Conservation (phyloP, 2,113 vertebrate species). For the Neolamprologus sp. region DNA sequence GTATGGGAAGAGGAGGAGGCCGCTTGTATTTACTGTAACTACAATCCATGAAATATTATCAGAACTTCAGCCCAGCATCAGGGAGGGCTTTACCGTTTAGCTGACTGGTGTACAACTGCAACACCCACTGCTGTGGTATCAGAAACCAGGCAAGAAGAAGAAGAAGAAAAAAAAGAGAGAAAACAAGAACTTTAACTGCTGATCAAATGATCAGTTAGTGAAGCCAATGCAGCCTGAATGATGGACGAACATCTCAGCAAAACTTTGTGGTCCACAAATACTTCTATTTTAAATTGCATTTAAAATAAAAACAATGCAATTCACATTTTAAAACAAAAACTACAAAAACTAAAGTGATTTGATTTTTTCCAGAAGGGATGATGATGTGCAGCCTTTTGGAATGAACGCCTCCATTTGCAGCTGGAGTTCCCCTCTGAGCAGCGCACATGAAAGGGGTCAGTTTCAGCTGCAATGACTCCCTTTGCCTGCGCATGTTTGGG, state of each 20-base stretch:
- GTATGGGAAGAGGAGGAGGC: neutral
- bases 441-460: slow-evolving; percentile 29
- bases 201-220: neutral
- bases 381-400: neutral
- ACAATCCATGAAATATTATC: neutral
- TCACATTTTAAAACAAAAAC: neutral
- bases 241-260: neutral
- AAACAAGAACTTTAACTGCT: neutral
- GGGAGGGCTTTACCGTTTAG: neutral
- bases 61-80: neutral
- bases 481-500: slow-evolving; percentile 18
- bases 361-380: neutral
- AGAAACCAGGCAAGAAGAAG: neutral
- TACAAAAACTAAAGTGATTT: neutral
- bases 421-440: slow-evolving; percentile 24
- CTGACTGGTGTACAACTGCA: neutral
- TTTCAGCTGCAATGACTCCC: slow-evolving; percentile 12
- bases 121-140: neutral
- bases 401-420: neutral
- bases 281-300: neutral
- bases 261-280: neutral
- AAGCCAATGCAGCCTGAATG: neutral
- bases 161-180: neutral
- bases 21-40: slow-evolving; percentile 5
- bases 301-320: neutral